Evolutionary conservation across 2,888 invertebrate species (phyloP), one percentile per base, ranked within the genome.

Genomic region (Lissonota sp.): DNA sequence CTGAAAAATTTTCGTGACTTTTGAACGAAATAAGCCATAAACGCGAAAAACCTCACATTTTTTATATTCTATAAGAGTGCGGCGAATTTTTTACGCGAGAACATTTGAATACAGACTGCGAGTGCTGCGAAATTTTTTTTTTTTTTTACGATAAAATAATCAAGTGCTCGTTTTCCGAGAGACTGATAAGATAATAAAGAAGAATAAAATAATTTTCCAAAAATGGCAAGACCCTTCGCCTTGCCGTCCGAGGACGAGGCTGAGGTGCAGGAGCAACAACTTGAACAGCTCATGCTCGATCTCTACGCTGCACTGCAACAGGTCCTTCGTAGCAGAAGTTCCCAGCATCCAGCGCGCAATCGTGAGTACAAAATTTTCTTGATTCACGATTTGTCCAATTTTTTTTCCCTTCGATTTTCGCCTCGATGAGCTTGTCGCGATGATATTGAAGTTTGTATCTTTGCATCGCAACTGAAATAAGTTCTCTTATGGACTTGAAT

Each of bases 181-280:
- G 66, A 26, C 44, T 42, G 40, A 63, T 44, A 44, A 44, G 55
- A 10, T 60, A 72, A 39, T 44, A 57, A 57, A 57, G 71, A n/a
- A 46, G 37, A 71, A 7, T 37, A 53, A 62, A 58, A 42, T 70
- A n/a, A n/a, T 64, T 58, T 4, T 6, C 8, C 7, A 73, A 84
- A 78, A n/a, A 92, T 92, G 92, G 92, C 92, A n/a, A 90, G 91
- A 74, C 92, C 92, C 7, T 92, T 91, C 81, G 87, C 87, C 46
- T 67, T 89, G 76, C 92, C 92, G 58, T 88, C 91, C 82, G 91
- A 92, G 73, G 90, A 90, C 85, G 92, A 92, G 73, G 86, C 88
- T 51, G 91, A 91, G 69, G 83, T 84, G 8, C 89, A 89, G 84
- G 86, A 87, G 55, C 90, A 91, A 77, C 90, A 91, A 83, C 88